Conservation (phyloP, 2,113 vertebrate species). For the Tachycineta bicolor region DNA sequence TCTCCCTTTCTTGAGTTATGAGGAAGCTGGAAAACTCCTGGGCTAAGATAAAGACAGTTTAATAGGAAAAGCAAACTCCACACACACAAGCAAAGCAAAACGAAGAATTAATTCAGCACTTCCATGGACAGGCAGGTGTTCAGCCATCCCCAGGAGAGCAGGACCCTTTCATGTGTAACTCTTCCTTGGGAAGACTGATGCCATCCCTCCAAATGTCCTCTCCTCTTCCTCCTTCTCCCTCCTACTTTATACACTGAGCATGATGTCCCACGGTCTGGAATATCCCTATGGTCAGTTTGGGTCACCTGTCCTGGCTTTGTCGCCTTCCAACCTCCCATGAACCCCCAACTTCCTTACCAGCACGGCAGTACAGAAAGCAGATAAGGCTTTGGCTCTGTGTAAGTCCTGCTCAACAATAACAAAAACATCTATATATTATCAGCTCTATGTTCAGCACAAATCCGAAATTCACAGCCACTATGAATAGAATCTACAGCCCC, state of each 20-base stretch:
- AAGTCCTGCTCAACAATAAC: not conserved
- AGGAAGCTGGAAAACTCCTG: not conserved
- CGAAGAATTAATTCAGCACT: not conserved
- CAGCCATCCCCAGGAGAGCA: not conserved
- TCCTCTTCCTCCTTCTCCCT: not conserved
- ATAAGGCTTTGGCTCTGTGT: not conserved
- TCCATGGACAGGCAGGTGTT: not conserved
- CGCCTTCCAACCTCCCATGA: rapidly evolving
- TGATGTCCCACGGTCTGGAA: not conserved
- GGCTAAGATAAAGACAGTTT: not conserved
- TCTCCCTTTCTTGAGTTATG: not conserved
- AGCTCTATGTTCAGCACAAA: not conserved
- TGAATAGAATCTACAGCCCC: not conserved
- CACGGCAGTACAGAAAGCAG: rapidly evolving
- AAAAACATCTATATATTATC: not conserved
- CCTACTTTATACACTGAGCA: not conserved
- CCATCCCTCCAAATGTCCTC: not conserved
- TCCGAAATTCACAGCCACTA: not conserved
- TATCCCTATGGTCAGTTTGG: not conserved
- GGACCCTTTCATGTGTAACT: rapidly evolving
- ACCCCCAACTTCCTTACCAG: rapidly evolving
- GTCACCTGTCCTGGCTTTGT: not conserved
- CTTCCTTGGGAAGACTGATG: not conserved
- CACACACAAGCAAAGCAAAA: not conserved
- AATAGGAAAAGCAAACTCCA: not conserved